A percentile compares a stretch with the other conserved stretches of the same genome.
Evolutionary conservation across 92 coral and sea anemone genomes (phyloP).

Genomic region (Porites rus): DNA sequence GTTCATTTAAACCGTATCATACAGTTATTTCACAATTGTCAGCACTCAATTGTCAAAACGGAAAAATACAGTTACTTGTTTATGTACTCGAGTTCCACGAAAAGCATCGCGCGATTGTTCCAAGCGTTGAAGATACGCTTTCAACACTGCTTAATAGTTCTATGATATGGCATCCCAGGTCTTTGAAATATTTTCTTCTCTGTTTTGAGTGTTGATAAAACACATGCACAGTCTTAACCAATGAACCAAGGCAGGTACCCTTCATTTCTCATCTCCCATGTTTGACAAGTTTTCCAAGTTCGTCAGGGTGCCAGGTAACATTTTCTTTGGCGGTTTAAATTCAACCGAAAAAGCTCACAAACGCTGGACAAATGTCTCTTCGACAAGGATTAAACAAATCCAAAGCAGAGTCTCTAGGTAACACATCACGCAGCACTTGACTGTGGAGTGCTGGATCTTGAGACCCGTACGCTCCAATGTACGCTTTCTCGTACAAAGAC

Average conservation of each 20-base stretch:
- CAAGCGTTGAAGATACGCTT: neutral
- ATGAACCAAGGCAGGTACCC: neutral
- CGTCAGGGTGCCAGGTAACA: no score
- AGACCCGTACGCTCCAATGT: constrained; percentile 41
- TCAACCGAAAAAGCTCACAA: constrained; percentile 50
- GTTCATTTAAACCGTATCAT: neutral
- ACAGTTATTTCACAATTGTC: constrained; percentile 8
- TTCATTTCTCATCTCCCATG: no score
- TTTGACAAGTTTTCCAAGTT: neutral
- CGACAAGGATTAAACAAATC: constrained; percentile 27
- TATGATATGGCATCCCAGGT: neutral
- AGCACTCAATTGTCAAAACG: neutral
- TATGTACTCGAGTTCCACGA: neutral
- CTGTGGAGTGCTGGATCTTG: constrained; percentile 6
- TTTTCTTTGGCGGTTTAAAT: neutral
- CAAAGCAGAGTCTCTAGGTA: constrained; percentile 39
- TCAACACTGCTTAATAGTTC: neutral
- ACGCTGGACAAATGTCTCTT: constrained; percentile 40
- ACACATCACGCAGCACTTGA: constrained; percentile 31
- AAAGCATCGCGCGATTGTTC: neutral
- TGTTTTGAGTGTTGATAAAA: neutral
- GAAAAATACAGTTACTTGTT: neutral
- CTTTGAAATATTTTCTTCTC: neutral
- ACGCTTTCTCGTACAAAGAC: constrained; percentile 31
- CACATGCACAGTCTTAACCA: neutral